Base-by-base conservation (phyloP, 2,113 vertebrate species). In the Balaenoptera acutorostrata region DNA sequence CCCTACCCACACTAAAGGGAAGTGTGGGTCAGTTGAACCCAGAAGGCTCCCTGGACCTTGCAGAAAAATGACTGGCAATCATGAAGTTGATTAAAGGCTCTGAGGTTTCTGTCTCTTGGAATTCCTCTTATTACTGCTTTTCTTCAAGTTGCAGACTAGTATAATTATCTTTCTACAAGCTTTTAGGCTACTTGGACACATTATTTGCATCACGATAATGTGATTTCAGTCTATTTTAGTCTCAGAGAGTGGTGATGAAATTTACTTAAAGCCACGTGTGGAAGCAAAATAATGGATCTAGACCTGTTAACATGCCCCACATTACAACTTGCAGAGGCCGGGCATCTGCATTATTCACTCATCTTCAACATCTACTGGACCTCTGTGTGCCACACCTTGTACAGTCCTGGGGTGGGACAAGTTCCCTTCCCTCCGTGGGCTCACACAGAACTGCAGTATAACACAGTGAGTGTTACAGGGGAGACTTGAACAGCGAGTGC, bases 101-200 rank as follows among this genome's bases (percentile, higher is more conserved):
- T 44, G 46, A 83, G 36, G 49, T 92, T 89, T 66, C 93, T 69
- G 6, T 66, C 49, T 96, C 87, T 94, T 36, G 39, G 29, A 96
- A 92, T 90, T 15, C 81, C 69, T 95, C 52, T 90, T 25, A 49
- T 61, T 82, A 86, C 41, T 68, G 78, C 39, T 97, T 93, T 93
- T 85, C 68, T 74, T 89, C 44, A 27, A 39, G 36, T 78, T 77
- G 44, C 13, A 39, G 39, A 81, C 83, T 11, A 81, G 55, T 89
- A 15, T 39, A 69, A 69, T 88, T 90, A 61, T 94, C 68, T 95
- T 87, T 72, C 85, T 59, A 64, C 66, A n/a, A 39, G 63, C 41
- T 95, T 95, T 96, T 93, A 88, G n/a, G 64, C 69, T 91, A 75
- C 64, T 66, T 80, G 49, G 75, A 39, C 77, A 33, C 57, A 39